Evolutionary conservation across 2,888 invertebrate species (phyloP), one percentile per base, ranked within the genome.

Genomic region (Stegophylla sp.): DNA sequence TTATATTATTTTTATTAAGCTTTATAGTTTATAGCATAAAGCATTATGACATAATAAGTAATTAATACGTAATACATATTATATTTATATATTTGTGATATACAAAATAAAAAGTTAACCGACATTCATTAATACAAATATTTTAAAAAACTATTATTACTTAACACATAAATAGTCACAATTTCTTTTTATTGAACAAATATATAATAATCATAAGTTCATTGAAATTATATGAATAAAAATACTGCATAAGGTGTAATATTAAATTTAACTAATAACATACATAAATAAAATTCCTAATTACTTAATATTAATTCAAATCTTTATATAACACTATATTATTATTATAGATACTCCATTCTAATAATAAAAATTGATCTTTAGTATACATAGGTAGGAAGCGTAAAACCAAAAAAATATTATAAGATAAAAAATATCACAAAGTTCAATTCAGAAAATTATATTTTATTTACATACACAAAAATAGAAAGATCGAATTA

Each of bases 351-450:
- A 34, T 34, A 34, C 34, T 34, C 7, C 34, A 34, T 34, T 34
- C 3, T 5, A 34, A 34, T 34, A 34, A 34, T 34, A 34, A 5
- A 7, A 34, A 34, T 34, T 7, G 7, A 5, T 34, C 34, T 5
- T 34, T 34, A 34, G 34, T 34, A 34, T 34, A 34, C 34, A 34
- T 7, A 34, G 4, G 7, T 34, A 7, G 34, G 34, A 34, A 34
- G 34, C 41, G 20, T 41, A 71, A 20, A 53, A 72, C 15, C 56
- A 3, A 43, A 23, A 56, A 72, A 72, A 34, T 72, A 72, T 56
- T 41, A 56, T 17, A 72, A 72, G 41, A 53, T 51, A 51, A 53
- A 67, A 72, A 56, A 72, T 72, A 72, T 72, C 53, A 72, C 71
- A 72, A 23, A 2, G 23, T 41, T 41, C 1, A 3, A 41, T 56